phyloP scores from a whole-genome alignment of 2,797 vertebrate species.

The Mastacembelus armatus region DNA sequence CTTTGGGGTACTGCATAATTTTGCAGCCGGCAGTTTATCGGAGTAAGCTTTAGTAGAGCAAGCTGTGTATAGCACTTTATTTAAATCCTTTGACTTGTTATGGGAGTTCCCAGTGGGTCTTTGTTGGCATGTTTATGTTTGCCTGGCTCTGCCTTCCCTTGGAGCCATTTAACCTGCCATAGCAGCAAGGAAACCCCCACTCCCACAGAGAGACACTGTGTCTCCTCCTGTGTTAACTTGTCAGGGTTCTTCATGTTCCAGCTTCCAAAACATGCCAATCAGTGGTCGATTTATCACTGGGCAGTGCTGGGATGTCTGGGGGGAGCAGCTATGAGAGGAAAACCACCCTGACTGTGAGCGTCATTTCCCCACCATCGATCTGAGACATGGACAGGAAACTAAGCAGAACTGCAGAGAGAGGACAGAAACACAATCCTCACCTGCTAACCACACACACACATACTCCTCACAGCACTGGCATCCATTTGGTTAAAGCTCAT shows the following conservation, averaged over 20 bases:
- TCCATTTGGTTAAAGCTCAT: slow-evolving; percentile 60
- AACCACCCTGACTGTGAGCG: slow-evolving; percentile 37
- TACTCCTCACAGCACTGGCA: slow-evolving; percentile 39
- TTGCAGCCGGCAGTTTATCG: not conserved
- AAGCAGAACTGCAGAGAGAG: slow-evolving; percentile 2
- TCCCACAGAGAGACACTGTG: slow-evolving; percentile 7
- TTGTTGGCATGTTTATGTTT: slow-evolving; percentile 38
- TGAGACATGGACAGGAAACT: slow-evolving; percentile 7
- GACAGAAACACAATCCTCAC: slow-evolving; percentile 34
- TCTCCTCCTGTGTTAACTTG: slow-evolving; percentile 23
- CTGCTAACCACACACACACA: slow-evolving; percentile 24
- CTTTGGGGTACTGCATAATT: not conserved
- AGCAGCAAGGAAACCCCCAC: slow-evolving; percentile 19
- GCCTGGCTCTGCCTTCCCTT: slow-evolving; percentile 12
- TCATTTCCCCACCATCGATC: slow-evolving; percentile 49
- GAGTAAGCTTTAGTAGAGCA: slow-evolving; percentile 2
- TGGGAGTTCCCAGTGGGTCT: slow-evolving; percentile 20
- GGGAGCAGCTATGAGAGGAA: slow-evolving; percentile 24
- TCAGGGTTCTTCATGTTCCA: slow-evolving; percentile 7
- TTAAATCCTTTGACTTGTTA: slow-evolving; percentile 35
- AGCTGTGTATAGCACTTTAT: slow-evolving; percentile 17
- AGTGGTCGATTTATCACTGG: slow-evolving; percentile 44
- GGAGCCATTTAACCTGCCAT: slow-evolving; percentile 37
- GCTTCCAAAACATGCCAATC: slow-evolving; percentile 32
- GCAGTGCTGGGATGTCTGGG: slow-evolving; percentile 14